These are phyloP conservation scores for Drosophila sordidula DNA, from an alignment of 2,888 invertebrate species.

Conservation along the genomic window DNA sequence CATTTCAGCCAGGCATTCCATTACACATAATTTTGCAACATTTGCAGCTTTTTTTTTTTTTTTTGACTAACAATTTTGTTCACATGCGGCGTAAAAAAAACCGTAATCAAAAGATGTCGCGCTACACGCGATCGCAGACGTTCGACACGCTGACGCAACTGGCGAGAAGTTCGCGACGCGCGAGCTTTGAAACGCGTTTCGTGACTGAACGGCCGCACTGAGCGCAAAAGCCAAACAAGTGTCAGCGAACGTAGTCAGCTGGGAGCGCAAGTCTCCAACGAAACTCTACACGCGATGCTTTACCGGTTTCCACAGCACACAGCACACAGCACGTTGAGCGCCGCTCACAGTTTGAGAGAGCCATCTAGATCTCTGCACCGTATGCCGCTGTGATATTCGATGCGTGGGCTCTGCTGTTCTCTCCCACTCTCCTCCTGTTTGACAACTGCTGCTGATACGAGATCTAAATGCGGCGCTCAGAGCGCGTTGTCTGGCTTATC, in stretches of 20 bases:
- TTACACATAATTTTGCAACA: conserved; percentile 53
- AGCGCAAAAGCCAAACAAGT: conserved; percentile 68
- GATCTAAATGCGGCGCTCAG: conserved; percentile 62
- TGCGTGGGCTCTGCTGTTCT: conserved; percentile 17
- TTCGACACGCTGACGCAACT: conserved; percentile 16
- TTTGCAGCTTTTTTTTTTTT: conserved; percentile 26
- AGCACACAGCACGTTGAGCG: neutral
- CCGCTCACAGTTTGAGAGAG: conserved; percentile 14
- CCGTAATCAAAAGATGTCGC: conserved; percentile 53
- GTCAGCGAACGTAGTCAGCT: conserved; percentile 45
- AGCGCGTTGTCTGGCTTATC: conserved; percentile 58
- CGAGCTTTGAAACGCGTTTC: conserved; percentile 77
- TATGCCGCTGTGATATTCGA: neutral
- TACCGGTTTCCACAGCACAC: conserved; percentile 52
- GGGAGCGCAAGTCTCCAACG: conserved; percentile 55
- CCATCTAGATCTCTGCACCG: neutral
- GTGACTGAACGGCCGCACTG: conserved; percentile 64
- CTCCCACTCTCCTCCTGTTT: conserved; percentile 7
- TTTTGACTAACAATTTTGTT: conserved; percentile 29
- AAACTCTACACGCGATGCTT: conserved; percentile 56
- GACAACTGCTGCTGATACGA: conserved; percentile 42
- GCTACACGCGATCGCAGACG: conserved; percentile 45
- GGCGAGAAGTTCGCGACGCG: conserved; percentile 42
- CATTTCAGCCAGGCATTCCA: conserved; percentile 26
- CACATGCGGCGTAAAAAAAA: conserved; percentile 33